phyloP scores from a whole-genome alignment of 2,113 vertebrate genomes.

The Urocolius indicus region DNA sequence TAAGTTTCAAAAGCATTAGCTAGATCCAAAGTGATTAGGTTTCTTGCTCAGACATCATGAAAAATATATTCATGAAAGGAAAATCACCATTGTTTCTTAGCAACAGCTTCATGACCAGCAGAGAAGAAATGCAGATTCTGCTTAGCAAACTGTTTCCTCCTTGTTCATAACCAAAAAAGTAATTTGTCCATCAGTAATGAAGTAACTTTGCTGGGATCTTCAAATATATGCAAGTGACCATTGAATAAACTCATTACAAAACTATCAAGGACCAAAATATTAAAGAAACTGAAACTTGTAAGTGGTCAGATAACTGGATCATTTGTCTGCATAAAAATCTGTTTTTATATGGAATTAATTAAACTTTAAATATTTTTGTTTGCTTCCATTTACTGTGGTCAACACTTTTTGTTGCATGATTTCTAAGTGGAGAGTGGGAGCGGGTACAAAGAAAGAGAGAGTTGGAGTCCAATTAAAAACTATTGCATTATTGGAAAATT shows the following conservation, averaged over 20 bases:
- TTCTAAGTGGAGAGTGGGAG: background rate
- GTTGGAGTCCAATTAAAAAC: background rate
- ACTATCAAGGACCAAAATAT: background rate
- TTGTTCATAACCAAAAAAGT: background rate
- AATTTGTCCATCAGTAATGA: background rate
- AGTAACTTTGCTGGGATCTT: background rate
- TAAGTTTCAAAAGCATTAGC: background rate
- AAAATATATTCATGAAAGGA: conserved; percentile 7
- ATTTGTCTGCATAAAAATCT: background rate
- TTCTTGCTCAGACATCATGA: background rate
- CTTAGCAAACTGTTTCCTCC: background rate
- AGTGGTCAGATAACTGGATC: background rate
- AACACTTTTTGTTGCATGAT: background rate
- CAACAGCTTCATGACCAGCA: background rate
- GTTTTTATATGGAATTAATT: background rate
- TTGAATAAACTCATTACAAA: background rate
- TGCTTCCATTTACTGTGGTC: background rate
- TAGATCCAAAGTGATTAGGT: background rate
- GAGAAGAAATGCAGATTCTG: background rate
- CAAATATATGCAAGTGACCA: background rate
- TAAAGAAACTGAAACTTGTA: background rate
- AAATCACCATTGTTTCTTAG: conserved; percentile 8
- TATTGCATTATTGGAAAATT: background rate
- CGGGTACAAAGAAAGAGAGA: background rate
- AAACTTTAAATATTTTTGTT: rapidly evolving